Evolutionary conservation across 1,140 invertebrate genomes (phyloP).

Genomic region (Globodera ellingtonae): DNA sequence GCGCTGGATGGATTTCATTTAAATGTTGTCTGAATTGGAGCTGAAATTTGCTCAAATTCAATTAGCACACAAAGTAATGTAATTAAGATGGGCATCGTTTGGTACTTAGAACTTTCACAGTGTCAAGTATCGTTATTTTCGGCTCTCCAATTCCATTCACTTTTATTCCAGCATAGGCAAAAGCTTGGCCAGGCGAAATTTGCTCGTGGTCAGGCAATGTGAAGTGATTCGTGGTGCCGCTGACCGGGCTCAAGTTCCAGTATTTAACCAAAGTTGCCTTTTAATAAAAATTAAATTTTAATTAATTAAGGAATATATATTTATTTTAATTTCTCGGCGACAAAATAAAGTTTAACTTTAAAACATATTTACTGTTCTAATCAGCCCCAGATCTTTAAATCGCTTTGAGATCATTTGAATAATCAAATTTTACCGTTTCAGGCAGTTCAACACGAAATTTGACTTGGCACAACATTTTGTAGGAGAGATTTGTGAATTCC

Average conservation of each 20-base stretch:
- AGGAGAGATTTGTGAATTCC: background rate
- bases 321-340: too few species aligned
- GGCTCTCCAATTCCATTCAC: background rate
- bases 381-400: too few species aligned
- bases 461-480: background rate
- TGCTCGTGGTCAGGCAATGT: background rate
- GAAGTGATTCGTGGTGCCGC: background rate
- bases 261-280: background rate
- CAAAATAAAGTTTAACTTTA: too few species aligned
- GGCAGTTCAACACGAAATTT: background rate
- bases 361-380: too few species aligned
- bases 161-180: background rate
- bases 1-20: too few species aligned
- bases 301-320: background rate
- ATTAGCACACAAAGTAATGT: too few species aligned
- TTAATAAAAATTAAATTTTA: background rate
- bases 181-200: background rate
- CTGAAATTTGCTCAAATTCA: too few species aligned
- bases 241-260: background rate
- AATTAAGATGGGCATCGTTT: background rate
- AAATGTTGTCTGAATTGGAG: too few species aligned
- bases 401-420: too few species aligned
- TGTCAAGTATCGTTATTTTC: background rate
- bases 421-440: background rate
- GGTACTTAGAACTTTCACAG: background rate